phyloP scores from a whole-genome alignment of 2,888 invertebrate genomes.

The Spilosoma lubricipeda region DNA sequence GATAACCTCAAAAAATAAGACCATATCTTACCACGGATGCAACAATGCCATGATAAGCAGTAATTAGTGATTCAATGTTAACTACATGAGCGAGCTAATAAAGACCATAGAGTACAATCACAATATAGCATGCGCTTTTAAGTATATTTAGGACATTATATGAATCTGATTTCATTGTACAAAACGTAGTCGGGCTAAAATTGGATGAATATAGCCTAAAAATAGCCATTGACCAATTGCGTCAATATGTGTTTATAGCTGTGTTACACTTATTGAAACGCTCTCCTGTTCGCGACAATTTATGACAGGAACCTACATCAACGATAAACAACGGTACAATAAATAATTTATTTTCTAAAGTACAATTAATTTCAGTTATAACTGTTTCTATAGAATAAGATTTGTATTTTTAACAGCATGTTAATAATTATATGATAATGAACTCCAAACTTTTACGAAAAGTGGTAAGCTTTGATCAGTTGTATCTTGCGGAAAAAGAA shows the following conservation, averaged over 20 bases:
- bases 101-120: not conserved
- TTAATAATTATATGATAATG: not conserved
- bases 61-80: too few species aligned
- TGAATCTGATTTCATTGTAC: not conserved
- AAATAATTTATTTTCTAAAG: not conserved
- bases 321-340: not conserved
- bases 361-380: not conserved
- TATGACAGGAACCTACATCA: not conserved
- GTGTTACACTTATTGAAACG: not conserved
- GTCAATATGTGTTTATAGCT: not conserved
- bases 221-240: not conserved
- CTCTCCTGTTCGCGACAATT: not conserved
- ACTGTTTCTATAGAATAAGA: not conserved
- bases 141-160: not conserved
- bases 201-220: not conserved
- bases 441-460: not conserved
- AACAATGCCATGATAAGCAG: too few species aligned
- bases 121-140: not conserved
- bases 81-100: too few species aligned
- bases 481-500: not conserved
- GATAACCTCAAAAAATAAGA: too few species aligned
- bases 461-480: not conserved
- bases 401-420: too few species aligned
- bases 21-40: too few species aligned
- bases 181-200: not conserved